Conservation (phyloP, 2,888 invertebrate genomes). For the Salticus scenicus region DNA sequence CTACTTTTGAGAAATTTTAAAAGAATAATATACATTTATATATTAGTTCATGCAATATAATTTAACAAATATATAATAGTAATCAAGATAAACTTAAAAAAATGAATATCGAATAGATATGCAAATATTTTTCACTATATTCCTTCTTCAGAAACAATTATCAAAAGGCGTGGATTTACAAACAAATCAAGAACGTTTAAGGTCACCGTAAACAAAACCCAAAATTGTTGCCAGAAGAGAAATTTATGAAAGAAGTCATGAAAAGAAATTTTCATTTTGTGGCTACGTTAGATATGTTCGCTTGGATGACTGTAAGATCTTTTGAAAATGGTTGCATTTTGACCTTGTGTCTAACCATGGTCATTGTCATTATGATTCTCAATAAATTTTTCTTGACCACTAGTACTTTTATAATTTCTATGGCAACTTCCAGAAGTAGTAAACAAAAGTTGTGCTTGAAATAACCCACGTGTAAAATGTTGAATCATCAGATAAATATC, state of each 20-base stretch:
- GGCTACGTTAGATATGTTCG: conserved; percentile 23
- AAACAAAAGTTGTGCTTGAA: too few relatives aligned
- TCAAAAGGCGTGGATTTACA: background rate
- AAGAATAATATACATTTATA: too few relatives aligned
- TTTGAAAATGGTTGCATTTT: conserved; percentile 26
- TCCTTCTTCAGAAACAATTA: too few relatives aligned
- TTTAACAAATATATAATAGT: too few relatives aligned
- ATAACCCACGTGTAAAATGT: too few relatives aligned
- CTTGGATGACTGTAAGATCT: conserved; percentile 52
- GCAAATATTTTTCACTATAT: too few relatives aligned
- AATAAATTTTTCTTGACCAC: conserved; percentile 6
- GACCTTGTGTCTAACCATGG: conserved; percentile 37
- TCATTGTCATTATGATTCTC: background rate
- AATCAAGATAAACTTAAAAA: too few relatives aligned
- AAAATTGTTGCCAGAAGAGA: background rate
- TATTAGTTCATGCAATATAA: too few relatives aligned
- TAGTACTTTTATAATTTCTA: background rate
- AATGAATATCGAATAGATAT: too few relatives aligned
- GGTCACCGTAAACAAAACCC: background rate
- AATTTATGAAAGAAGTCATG: background rate
- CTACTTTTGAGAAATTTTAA: too few relatives aligned
- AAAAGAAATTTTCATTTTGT: conserved; percentile 18
- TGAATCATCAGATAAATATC: too few relatives aligned
- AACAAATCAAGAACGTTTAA: background rate
- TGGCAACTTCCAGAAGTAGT: background rate